phyloP scores from a whole-genome alignment of 1,140 invertebrate species.

The Conus ventricosus region DNA sequence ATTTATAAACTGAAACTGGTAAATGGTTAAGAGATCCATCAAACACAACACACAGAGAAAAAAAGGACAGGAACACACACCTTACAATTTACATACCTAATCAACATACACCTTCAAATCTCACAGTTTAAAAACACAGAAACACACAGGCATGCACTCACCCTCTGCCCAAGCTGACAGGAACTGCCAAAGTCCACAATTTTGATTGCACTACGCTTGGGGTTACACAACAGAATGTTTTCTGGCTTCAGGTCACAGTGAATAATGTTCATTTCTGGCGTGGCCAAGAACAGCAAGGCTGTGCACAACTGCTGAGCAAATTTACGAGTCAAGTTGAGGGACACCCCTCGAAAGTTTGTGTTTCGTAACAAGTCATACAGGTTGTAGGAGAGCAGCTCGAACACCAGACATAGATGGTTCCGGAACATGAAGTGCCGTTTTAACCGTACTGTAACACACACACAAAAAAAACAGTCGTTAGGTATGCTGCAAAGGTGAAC shows the following conservation, averaged over 20 bases:
- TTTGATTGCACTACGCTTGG: constrained; percentile 99
- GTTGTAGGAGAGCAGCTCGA: constrained; percentile 99
- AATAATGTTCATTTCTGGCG: constrained; percentile 99
- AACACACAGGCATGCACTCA: constrained; percentile 76
- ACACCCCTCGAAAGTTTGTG: constrained; percentile 99
- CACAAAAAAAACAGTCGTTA: constrained; percentile 48
- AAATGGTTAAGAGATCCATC: no score
- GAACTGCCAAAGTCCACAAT: constrained; percentile 99
- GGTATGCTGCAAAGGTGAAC: no score
- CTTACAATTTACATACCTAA: no score
- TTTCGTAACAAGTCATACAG: constrained; percentile 99
- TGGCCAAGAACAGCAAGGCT: constrained; percentile 97
- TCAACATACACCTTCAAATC: no score
- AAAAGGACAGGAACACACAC: no score
- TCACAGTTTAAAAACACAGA: no score
- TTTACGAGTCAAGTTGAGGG: constrained; percentile 98
- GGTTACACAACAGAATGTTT: constrained; percentile 99
- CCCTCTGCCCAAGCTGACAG: constrained; percentile 98
- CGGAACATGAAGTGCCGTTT: constrained; percentile 98
- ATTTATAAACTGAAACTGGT: no score
- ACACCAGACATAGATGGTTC: constrained; percentile 99
- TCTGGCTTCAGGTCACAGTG: constrained; percentile 99
- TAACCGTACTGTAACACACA: constrained; percentile 90
- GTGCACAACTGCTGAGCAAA: constrained; percentile 98
- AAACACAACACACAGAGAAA: no score